These are phyloP conservation scores for Lithophane socia DNA, from an alignment of 2,888 invertebrate species.

Conservation along the genomic window DNA sequence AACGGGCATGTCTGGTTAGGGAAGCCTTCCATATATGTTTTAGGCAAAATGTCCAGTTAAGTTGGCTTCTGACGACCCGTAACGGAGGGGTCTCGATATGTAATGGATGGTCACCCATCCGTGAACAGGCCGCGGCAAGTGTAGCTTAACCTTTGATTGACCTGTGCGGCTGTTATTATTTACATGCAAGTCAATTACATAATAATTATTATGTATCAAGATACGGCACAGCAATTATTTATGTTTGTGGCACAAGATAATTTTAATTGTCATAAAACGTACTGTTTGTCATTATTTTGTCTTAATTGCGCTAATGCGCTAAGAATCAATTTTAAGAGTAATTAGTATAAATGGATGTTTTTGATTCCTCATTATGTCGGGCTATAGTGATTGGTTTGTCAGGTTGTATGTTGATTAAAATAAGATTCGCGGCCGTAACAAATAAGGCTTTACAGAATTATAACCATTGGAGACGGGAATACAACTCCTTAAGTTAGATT, in stretches of 20 bases:
- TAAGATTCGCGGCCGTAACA: too few relatives aligned
- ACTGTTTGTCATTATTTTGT: not conserved
- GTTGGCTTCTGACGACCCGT: not conserved
- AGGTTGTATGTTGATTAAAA: too few relatives aligned
- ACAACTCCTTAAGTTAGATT: too few relatives aligned
- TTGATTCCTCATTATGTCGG: too few relatives aligned
- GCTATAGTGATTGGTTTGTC: not conserved
- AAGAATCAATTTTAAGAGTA: slow-evolving; percentile 19
- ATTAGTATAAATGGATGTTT: slow-evolving; percentile 12
- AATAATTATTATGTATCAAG: not conserved
- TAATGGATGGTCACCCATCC: not conserved
- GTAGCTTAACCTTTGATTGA: not conserved
- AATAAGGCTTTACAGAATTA: too few relatives aligned
- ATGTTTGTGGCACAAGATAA: slow-evolving; percentile 19
- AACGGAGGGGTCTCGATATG: not conserved
- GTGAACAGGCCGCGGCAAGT: not conserved
- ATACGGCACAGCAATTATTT: not conserved
- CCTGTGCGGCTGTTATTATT: not conserved
- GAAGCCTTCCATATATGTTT: too few relatives aligned
- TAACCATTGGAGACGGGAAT: too few relatives aligned
- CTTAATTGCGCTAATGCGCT: slow-evolving; percentile 1
- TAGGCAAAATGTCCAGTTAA: too few relatives aligned
- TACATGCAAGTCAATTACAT: not conserved
- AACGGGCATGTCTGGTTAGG: too few relatives aligned
- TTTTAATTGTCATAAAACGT: not conserved